These are phyloP conservation scores for Danionella cerebrum DNA, from an alignment of 2,113 vertebrate species.

Conservation along the genomic window DNA sequence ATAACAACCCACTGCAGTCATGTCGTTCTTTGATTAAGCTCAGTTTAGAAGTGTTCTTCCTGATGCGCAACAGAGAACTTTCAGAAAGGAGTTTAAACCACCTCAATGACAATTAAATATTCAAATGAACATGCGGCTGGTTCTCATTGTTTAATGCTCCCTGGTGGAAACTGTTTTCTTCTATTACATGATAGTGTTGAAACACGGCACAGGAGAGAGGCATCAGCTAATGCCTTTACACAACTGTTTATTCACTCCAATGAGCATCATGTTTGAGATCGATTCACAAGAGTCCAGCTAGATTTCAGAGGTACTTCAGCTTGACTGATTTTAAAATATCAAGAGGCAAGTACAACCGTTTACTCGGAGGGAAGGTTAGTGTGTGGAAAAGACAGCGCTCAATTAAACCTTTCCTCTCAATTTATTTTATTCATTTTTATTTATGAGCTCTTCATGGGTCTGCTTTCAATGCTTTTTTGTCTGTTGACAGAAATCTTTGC, in stretches of 20 bases:
- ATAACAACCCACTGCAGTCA: too few relatives aligned
- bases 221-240: neutral
- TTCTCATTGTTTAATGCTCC: neutral
- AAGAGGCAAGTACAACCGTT: neutral
- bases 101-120: neutral
- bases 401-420: neutral
- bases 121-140: neutral
- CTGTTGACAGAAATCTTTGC: neutral
- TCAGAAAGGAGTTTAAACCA: neutral
- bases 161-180: neutral
- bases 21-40: neutral
- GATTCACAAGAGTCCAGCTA: slow-evolving; percentile 16
- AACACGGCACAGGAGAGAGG: neutral
- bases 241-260: neutral
- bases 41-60: neutral
- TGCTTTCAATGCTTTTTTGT: slow-evolving; percentile 6
- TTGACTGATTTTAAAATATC: slow-evolving; percentile 3
- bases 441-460: neutral
- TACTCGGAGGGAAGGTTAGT: neutral
- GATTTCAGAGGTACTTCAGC: neutral
- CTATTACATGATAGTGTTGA: slow-evolving; percentile 11
- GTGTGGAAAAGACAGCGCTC: neutral
- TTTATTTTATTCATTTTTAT: neutral
- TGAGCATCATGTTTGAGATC: neutral
- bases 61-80: neutral